Percentiles rank a stretch among this genome's conserved stretches.
Conservation (phyloP, 2,797 vertebrate species). For the Helarctos malayanus region DNA sequence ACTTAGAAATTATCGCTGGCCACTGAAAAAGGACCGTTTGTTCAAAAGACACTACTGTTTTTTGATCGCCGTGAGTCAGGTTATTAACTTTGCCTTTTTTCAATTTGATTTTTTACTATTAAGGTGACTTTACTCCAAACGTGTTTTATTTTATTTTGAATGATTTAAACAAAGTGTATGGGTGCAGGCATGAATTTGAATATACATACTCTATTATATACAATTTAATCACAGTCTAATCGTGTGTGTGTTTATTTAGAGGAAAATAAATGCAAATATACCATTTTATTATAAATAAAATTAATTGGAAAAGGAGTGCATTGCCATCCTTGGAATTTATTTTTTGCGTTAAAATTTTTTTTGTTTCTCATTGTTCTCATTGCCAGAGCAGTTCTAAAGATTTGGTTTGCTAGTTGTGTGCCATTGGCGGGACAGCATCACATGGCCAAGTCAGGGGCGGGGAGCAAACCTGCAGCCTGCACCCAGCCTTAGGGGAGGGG, state of each 20-base stretch:
- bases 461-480: neutral
- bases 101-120: constrained; percentile 88
- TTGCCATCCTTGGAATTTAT: neutral
- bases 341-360: constrained; percentile 47
- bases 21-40: constrained; percentile 85
- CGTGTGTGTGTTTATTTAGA: neutral
- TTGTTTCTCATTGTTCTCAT: neutral
- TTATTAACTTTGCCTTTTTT: constrained; percentile 84
- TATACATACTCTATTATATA: neutral
- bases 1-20: constrained; percentile 86
- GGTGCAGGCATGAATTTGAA: neutral
- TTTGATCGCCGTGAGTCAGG: constrained; percentile 86
- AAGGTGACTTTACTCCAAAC: constrained; percentile 89
- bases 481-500: neutral
- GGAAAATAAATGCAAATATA: neutral
- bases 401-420: neutral
- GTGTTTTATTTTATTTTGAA: constrained; percentile 80
- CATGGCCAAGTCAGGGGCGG: accelerated
- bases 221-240: neutral
- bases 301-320: neutral
- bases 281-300: neutral
- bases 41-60: constrained; percentile 80
- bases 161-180: constrained; percentile 65
- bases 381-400: neutral
- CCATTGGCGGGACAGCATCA: neutral